A percentile compares a stretch with the other conserved stretches of the same genome.
Evolutionary conservation across 2,888 invertebrate species (phyloP).

Genomic region (Vanessa cardui): DNA sequence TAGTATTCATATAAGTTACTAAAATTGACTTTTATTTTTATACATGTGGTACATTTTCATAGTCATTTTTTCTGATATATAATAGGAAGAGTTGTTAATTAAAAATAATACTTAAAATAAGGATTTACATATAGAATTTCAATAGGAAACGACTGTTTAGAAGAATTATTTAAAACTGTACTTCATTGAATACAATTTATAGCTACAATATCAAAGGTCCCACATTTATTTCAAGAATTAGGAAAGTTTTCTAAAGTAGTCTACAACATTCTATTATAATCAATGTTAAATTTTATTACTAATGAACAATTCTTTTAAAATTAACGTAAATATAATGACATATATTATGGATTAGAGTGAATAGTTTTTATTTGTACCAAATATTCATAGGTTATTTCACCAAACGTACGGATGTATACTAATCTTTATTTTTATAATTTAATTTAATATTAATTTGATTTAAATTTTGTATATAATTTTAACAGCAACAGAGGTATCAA

Average conservation of each 20-base stretch:
- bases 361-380: neutral
- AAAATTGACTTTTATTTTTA: slow-evolving; percentile 63
- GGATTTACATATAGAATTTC: slow-evolving; percentile 15
- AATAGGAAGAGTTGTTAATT: slow-evolving; percentile 8
- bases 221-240: slow-evolving; percentile 69
- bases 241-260: slow-evolving; percentile 35
- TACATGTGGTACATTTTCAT: slow-evolving; percentile 15
- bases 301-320: slow-evolving; percentile 1
- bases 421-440: too few species aligned
- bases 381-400: neutral
- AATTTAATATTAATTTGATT: too few species aligned
- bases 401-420: neutral
- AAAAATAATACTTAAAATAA: slow-evolving; percentile 8
- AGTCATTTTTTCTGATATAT: neutral
- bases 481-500: neutral
- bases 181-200: slow-evolving; percentile 18
- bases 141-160: slow-evolving; percentile 22
- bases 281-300: slow-evolving; percentile 11
- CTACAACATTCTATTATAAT: slow-evolving; percentile 28
- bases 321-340: neutral
- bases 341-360: neutral
- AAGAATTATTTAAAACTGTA: slow-evolving; percentile 14
- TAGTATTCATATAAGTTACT: slow-evolving; percentile 47
- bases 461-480: too few species aligned
- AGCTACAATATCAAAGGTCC: slow-evolving; percentile 69